A percentile compares a stretch with the other conserved stretches of the same genome.
phyloP scores from a whole-genome alignment of 2,888 invertebrate species.

The Lydus trimaculatus region DNA sequence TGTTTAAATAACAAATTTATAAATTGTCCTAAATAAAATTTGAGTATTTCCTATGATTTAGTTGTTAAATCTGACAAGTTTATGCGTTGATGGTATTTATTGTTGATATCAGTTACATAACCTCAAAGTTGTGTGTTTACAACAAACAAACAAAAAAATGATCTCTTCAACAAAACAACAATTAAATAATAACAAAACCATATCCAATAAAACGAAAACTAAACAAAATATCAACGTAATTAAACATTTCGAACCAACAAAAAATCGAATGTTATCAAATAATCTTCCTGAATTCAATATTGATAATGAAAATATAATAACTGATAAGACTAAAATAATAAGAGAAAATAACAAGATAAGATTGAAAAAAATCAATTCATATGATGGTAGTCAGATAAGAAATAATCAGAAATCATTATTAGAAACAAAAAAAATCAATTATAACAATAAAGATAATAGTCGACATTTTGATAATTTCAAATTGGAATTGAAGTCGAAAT shows the following conservation, averaged over 20 bases:
- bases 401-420: background rate
- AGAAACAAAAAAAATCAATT: background rate
- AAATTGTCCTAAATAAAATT: background rate
- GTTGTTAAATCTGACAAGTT: background rate
- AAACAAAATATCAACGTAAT: conserved; percentile 10
- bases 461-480: background rate
- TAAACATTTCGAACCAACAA: conserved; percentile 17
- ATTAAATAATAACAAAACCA: background rate
- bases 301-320: background rate
- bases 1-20: background rate
- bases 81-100: no score
- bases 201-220: background rate
- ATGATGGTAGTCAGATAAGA: background rate
- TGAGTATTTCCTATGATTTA: background rate
- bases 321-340: background rate
- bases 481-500: background rate
- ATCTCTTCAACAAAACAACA: background rate
- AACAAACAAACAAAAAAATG: conserved; percentile 17
- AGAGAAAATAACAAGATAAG: background rate
- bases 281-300: conserved; percentile 14
- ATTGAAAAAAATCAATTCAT: background rate
- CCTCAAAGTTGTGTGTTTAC: conserved; percentile 27
- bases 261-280: background rate
- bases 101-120: conserved; percentile 16
- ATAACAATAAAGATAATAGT: background rate